Evolutionary conservation across 2,797 vertebrate genomes (phyloP), one percentile per base, ranked within the genome.

Genomic region (Poeciliopsis turneri): DNA sequence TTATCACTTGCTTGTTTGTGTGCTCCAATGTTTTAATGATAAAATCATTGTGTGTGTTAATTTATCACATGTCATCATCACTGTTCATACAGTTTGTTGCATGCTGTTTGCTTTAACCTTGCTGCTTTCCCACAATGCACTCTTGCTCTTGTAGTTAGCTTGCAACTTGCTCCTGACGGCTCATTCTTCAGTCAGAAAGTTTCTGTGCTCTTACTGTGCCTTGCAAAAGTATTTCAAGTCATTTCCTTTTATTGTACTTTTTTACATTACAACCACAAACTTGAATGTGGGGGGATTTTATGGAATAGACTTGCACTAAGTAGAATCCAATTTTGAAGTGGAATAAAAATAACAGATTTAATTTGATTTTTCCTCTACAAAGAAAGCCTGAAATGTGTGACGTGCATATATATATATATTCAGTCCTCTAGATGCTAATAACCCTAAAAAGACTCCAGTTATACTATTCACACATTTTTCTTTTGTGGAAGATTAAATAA

Each of bases 1-100:
- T 94, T 94, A 94, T 90, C 83, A 73, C 81, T 92, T 93, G 90
- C 91, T 91, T 80, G 78, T 83, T 16, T 88, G 57, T 87, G 84
- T 90, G 78, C 85, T 81, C 5, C 88, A 79, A 7, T 83, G 72
- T 92, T 74, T 59, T 53, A 23, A 20, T 79, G 86, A 68, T 82
- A 72, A 86, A 80, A 76, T 61, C 11, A 57, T 64, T 84, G 45
- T 86, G 83, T 88, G 76, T 91, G 76, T 84, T 84, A n/a, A 78
- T 84, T 70, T 64, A 79, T 92, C 81, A 84, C 85, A 75, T 77
- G 49, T 84, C 71, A 78, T 84, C 39, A 76, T 76, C 83, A 73
- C 68, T 89, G 74, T 86, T 85, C 43, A 75, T 78, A 61, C 81
- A 71, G 81, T 75, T 86, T 68, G 57, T 84, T 53, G 90, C 93